Evolutionary conservation across 2,113 vertebrate species (phyloP).

Genomic region (Anseranas semipalmata): DNA sequence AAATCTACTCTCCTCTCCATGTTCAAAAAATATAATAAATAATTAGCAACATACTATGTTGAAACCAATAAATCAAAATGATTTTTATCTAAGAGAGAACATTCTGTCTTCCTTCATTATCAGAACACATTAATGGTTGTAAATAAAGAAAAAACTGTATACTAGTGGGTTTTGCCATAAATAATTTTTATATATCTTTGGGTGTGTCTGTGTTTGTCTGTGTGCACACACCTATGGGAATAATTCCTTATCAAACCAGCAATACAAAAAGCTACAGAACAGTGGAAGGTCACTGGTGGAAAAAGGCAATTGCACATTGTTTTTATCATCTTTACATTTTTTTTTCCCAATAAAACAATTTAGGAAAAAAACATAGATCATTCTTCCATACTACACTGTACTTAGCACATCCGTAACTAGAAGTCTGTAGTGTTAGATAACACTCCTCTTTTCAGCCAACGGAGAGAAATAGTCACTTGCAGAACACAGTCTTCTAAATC

Average conservation of each 20-base stretch:
- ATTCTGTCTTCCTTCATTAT: neutral
- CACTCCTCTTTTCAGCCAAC: neutral
- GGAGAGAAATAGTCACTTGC: neutral
- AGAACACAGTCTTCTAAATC: neutral
- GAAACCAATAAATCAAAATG: neutral
- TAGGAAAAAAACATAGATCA: neutral
- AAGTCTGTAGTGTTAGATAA: neutral
- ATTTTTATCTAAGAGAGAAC: neutral
- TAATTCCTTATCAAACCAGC: neutral
- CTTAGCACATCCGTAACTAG: neutral
- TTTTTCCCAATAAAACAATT: neutral
- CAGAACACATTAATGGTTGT: rapidly evolving
- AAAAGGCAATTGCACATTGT: neutral
- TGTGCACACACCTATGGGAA: neutral
- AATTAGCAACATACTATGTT: neutral
- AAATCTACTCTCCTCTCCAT: neutral
- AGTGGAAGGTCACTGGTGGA: neutral
- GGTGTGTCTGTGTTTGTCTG: neutral
- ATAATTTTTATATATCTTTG: neutral
- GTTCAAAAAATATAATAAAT: neutral
- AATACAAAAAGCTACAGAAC: neutral
- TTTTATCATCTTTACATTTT: neutral
- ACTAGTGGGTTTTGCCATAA: neutral
- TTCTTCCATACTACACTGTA: neutral
- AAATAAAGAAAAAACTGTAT: neutral